Percentiles rank a stretch among this genome's conserved stretches.
Conservation (phyloP, 2,797 vertebrate genomes). For the Pseudochaenichthys georgianus region DNA sequence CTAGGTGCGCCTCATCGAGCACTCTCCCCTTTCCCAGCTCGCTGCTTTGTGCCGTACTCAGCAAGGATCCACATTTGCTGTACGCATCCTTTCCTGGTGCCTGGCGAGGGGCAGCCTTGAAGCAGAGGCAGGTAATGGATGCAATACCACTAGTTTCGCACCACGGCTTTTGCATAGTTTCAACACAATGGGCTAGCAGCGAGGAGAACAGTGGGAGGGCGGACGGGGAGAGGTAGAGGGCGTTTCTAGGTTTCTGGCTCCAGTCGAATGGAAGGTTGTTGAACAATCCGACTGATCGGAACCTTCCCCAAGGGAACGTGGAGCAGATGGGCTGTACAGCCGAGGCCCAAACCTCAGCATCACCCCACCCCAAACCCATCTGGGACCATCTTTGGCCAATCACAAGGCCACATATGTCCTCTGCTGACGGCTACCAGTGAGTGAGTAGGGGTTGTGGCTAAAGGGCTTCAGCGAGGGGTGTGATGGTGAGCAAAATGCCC, state of each 20-base stretch:
- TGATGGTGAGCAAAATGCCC: slow-evolving; percentile 24
- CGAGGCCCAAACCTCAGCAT: slow-evolving; percentile 57
- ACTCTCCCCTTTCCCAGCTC: slow-evolving; percentile 67
- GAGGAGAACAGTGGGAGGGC: slow-evolving; percentile 43
- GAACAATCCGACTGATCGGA: slow-evolving; percentile 61
- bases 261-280: slow-evolving; percentile 61
- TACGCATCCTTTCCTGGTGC: slow-evolving; percentile 69
- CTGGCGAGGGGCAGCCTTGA: slow-evolving; percentile 75
- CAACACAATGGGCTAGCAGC: slow-evolving; percentile 59
- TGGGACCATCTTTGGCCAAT: slow-evolving; percentile 66
- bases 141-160: slow-evolving; percentile 78
- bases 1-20: slow-evolving; percentile 79
- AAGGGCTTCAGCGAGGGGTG: slow-evolving; percentile 26
- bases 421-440: slow-evolving; percentile 35
- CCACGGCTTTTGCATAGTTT: slow-evolving; percentile 69
- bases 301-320: slow-evolving; percentile 48
- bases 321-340: slow-evolving; percentile 72
- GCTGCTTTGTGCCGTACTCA: slow-evolving; percentile 79
- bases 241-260: slow-evolving; percentile 49
- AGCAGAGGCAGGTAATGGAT: slow-evolving; percentile 78
- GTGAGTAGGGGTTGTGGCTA: slow-evolving; percentile 20
- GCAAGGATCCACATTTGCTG: slow-evolving; percentile 81
- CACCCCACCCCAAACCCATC: slow-evolving; percentile 65
- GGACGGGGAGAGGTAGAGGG: slow-evolving; percentile 51
- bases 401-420: slow-evolving; percentile 38